Evolutionary conservation across 1,140 invertebrate genomes (phyloP).

Genomic region (Proctacanthus coquilletti): DNA sequence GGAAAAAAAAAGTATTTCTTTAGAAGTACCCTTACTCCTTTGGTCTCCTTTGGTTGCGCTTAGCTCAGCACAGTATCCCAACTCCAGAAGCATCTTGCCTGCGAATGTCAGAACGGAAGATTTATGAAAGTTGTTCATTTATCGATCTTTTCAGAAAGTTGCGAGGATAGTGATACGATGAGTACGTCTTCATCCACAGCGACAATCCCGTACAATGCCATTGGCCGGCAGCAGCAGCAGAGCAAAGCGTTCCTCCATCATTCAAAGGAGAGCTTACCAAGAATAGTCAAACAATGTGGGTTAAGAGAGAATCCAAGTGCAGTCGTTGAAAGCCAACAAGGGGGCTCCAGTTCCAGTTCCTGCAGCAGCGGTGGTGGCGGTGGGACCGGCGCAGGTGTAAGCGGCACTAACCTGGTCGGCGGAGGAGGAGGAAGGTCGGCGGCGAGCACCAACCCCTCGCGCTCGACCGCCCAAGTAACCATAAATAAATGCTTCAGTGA

Average conservation of each 20-base stretch:
- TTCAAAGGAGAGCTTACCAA: slow-evolving; percentile 1
- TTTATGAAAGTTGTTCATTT: no score
- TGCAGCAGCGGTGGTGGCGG: background rate
- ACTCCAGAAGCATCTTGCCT: no score
- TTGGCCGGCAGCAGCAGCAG: slow-evolving; percentile 3
- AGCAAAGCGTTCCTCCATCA: background rate
- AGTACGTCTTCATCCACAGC: slow-evolving; percentile 12
- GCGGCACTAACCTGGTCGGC: slow-evolving; percentile 2
- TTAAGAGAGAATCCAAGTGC: background rate
- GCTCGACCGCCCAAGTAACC: background rate
- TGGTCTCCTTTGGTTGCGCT: no score
- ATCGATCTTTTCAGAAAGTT: no score
- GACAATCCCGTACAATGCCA: slow-evolving; percentile 5
- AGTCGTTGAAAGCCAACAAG: background rate
- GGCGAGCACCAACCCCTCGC: no score
- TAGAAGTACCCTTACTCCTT: no score
- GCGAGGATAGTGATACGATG: slow-evolving; percentile 20
- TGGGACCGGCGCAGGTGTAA: background rate
- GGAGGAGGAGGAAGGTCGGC: no score
- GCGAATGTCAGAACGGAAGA: no score
- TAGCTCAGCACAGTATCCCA: no score
- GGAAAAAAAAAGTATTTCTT: no score
- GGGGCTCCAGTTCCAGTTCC: background rate
- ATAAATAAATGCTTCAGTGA: background rate
- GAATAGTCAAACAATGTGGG: background rate